phyloP scores from a whole-genome alignment of 2,888 invertebrate species.

The Cephalotes varians region DNA sequence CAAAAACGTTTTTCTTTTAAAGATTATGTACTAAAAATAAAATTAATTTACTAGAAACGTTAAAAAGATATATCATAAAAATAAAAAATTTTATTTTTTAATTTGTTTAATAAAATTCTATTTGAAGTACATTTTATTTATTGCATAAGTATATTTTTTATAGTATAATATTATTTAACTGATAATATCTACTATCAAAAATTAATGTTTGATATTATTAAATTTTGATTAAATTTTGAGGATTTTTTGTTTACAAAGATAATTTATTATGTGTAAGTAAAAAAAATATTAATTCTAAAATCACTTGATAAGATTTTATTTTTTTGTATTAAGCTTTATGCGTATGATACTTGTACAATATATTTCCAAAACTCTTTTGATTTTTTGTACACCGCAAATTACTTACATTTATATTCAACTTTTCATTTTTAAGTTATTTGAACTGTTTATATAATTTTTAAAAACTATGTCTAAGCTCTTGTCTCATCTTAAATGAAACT shows the following conservation, averaged over 20 bases:
- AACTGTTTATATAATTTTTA: neutral
- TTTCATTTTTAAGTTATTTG: neutral
- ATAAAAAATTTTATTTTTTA: neutral
- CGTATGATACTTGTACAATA: neutral
- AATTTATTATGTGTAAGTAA: neutral
- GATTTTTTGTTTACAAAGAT: neutral
- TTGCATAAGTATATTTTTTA: neutral
- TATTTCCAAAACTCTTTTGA: neutral
- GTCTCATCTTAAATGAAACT: neutral
- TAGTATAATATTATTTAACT: neutral
- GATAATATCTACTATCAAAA: neutral
- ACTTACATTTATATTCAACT: neutral
- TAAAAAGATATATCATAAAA: neutral
- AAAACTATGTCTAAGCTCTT: neutral
- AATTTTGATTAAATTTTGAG: conserved; percentile 2
- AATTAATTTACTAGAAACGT: neutral
- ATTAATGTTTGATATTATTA: neutral
- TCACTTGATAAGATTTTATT: neutral
- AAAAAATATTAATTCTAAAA: neutral
- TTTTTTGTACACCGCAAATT: neutral
- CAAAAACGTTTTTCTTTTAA: neutral
- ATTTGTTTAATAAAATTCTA: neutral
- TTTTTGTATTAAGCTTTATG: neutral
- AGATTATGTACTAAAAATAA: neutral
- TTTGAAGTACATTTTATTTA: neutral